These are phyloP conservation scores for Tipula unca DNA, from an alignment of 2,888 invertebrate genomes.

Conservation along the genomic window DNA sequence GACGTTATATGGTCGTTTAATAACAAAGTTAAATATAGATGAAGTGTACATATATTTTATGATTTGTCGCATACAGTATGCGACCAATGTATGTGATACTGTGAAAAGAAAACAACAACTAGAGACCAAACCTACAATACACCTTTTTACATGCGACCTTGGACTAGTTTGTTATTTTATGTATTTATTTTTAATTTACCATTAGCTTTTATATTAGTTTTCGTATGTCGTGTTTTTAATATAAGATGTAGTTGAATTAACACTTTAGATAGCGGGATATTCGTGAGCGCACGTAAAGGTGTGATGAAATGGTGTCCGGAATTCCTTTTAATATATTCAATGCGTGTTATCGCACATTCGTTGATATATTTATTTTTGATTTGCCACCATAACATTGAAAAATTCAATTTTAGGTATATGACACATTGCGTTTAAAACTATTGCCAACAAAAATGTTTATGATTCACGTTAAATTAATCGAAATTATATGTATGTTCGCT, in stretches of 20 bases:
- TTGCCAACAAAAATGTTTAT: background rate
- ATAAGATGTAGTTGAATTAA: background rate
- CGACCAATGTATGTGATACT: background rate
- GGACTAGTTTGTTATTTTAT: background rate
- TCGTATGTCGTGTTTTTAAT: background rate
- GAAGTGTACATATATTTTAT: background rate
- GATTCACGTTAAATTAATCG: background rate
- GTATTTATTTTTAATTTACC: background rate
- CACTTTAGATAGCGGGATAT: background rate
- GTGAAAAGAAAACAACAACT: background rate
- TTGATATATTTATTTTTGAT: background rate
- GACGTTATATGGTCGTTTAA: background rate
- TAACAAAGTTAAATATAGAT: background rate
- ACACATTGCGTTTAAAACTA: background rate
- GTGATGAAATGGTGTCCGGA: background rate
- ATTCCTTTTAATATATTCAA: background rate
- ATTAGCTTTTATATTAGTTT: background rate
- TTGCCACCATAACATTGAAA: background rate
- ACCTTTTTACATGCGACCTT: background rate
- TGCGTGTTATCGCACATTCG: background rate
- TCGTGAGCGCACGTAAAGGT: background rate
- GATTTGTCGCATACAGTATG: background rate
- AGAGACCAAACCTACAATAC: background rate
- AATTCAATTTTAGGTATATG: background rate
- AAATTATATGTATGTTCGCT: background rate